phyloP scores from a whole-genome alignment of 2,797 vertebrate species.

The Alosa sapidissima region DNA sequence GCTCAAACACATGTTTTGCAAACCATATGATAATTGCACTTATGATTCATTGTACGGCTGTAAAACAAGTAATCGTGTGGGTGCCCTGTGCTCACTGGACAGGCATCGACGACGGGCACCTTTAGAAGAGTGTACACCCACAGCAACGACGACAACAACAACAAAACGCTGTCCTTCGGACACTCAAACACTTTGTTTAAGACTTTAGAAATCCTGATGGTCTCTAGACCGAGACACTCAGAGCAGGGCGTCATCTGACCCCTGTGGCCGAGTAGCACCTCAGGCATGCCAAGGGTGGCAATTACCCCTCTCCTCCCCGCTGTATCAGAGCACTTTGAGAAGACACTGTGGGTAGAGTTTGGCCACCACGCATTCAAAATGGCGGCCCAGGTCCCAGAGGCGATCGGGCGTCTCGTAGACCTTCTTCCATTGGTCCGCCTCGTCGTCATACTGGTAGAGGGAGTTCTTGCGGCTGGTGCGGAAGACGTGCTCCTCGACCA shows the following conservation, averaged over 20 bases:
- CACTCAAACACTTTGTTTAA: conserved; percentile 35
- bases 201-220: conserved; percentile 43
- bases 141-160: conserved; percentile 61
- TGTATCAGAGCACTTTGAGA: conserved; percentile 93
- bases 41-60: conserved; percentile 85
- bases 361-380: conserved; percentile 99
- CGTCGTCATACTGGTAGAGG: conserved; percentile 93
- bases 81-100: conserved; percentile 72
- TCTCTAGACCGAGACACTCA: conserved; percentile 80
- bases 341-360: conserved; percentile 99
- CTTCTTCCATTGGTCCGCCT: conserved; percentile 89
- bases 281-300: neutral
- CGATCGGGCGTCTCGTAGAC: conserved; percentile 96
- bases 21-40: conserved; percentile 97
- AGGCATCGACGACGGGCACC: conserved; percentile 73
- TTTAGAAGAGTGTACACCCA: conserved; percentile 85
- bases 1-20: conserved; percentile 72
- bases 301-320: neutral
- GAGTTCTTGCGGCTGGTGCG: conserved; percentile 99
- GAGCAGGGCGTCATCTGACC: conserved; percentile 57
- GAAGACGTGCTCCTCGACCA: conserved; percentile 97
- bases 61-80: conserved; percentile 82
- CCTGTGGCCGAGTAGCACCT: conserved; percentile 4
- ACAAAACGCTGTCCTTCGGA: neutral
- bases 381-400: conserved; percentile 98